These are phyloP conservation scores for Anastrepha ludens DNA, from an alignment of 1,140 invertebrate genomes.

Conservation along the genomic window DNA sequence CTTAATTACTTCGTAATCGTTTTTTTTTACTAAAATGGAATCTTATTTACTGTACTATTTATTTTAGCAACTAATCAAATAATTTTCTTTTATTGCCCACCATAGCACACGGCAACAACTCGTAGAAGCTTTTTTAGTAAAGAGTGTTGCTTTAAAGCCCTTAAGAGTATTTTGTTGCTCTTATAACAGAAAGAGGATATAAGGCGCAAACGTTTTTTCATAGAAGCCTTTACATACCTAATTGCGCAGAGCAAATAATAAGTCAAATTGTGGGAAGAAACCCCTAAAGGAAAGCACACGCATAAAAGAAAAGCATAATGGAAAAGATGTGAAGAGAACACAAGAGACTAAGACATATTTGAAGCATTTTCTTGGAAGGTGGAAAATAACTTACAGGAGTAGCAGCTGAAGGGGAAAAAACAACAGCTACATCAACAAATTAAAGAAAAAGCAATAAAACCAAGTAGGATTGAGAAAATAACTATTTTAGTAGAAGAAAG, in stretches of 20 bases:
- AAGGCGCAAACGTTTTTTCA: background rate
- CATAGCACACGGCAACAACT: background rate
- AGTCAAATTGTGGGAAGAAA: background rate
- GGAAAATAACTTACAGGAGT: background rate
- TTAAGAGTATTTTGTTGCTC: background rate
- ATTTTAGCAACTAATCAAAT: no score
- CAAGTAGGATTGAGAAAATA: background rate
- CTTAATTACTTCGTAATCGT: no score
- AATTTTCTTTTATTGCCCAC: no score
- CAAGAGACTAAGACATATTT: background rate
- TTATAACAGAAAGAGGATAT: background rate
- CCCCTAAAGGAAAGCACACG: background rate
- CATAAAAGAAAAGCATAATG: background rate
- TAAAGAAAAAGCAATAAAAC: background rate
- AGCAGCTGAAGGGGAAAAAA: background rate
- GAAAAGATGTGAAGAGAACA: background rate
- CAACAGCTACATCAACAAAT: background rate
- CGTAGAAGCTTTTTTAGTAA: background rate
- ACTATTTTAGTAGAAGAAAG: background rate
- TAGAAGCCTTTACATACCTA: background rate
- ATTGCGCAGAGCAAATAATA: background rate
- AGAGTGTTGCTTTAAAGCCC: background rate
- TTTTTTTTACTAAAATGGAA: no score
- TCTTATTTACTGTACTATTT: no score
- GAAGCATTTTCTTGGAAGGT: background rate